Percentiles rank a stretch among this genome's conserved stretches.
phyloP scores from a whole-genome alignment of 2,113 vertebrate genomes.

The Sceloporus undulatus region DNA sequence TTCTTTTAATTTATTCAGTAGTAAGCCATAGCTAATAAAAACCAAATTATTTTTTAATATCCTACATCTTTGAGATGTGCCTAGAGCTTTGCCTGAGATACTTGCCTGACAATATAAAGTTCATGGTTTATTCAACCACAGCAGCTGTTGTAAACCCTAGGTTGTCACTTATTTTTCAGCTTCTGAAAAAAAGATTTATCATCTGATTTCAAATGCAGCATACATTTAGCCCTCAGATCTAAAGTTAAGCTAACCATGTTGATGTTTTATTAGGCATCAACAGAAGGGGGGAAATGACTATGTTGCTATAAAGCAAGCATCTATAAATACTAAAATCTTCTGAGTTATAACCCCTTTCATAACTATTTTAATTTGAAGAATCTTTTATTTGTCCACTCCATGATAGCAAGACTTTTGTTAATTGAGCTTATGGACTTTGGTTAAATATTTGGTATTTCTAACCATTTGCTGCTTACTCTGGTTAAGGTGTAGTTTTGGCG shows the following conservation, averaged over 20 bases:
- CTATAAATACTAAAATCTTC: conserved; percentile 4
- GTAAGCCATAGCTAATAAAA: conserved; percentile 62
- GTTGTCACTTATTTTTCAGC: conserved; percentile 64
- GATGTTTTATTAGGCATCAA: conserved; percentile 27
- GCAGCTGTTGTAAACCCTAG: conserved; percentile 59
- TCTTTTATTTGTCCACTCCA: neutral
- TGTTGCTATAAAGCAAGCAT: conserved; percentile 3
- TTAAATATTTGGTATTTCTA: neutral
- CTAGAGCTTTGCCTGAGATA: conserved; percentile 54
- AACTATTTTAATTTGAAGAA: conserved; percentile 5
- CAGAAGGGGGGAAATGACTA: neutral
- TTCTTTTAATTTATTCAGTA: conserved; percentile 66
- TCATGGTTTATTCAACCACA: conserved; percentile 71
- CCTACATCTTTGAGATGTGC: conserved; percentile 52
- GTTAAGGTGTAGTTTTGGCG: neutral
- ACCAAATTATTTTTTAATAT: conserved; percentile 67
- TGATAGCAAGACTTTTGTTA: neutral
- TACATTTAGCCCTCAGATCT: conserved; percentile 54
- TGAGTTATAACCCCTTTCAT: neutral
- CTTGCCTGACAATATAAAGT: conserved; percentile 61
- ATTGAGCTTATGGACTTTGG: neutral
- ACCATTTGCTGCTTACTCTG: neutral
- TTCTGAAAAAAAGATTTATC: conserved; percentile 65
- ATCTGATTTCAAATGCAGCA: conserved; percentile 59
- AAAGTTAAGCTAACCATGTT: conserved; percentile 45